Percentiles rank a stretch among this genome's conserved stretches.
Evolutionary conservation across 2,797 vertebrate genomes (phyloP).

Genomic region (Galaxias olidus): DNA sequence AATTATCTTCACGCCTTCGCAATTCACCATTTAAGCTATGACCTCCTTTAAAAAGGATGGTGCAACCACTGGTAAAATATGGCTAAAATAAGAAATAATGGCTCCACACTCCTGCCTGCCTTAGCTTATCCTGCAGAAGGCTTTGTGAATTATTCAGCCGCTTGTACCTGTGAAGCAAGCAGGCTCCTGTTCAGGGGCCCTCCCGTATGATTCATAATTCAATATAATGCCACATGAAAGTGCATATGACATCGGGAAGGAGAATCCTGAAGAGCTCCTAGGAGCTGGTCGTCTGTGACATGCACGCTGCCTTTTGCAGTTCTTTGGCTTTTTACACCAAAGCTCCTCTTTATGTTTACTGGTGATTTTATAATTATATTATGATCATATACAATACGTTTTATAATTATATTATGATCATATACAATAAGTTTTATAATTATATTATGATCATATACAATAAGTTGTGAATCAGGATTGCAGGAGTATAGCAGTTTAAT

Average conservation of each 20-base stretch:
- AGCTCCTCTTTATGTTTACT: no score
- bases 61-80: background rate
- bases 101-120: constrained; percentile 57
- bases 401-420: no score
- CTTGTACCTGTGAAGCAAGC: constrained; percentile 81
- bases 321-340: no score
- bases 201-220: constrained; percentile 82
- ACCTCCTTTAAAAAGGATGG: background rate
- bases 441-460: no score
- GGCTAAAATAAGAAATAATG: background rate
- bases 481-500: no score
- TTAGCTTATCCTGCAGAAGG: constrained; percentile 62
- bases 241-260: constrained; percentile 79
- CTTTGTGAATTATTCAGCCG: constrained; percentile 78
- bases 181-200: constrained; percentile 70
- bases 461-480: no score
- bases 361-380: no score
- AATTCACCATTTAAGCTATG: no score
- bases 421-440: no score
- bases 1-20: no score
- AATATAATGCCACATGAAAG: constrained; percentile 84
- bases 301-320: no score
- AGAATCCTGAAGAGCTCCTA: constrained; percentile 63
- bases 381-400: no score
- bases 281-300: background rate